Evolutionary conservation across 1,140 invertebrate species (phyloP).

Genomic region (Lineus longissimus): DNA sequence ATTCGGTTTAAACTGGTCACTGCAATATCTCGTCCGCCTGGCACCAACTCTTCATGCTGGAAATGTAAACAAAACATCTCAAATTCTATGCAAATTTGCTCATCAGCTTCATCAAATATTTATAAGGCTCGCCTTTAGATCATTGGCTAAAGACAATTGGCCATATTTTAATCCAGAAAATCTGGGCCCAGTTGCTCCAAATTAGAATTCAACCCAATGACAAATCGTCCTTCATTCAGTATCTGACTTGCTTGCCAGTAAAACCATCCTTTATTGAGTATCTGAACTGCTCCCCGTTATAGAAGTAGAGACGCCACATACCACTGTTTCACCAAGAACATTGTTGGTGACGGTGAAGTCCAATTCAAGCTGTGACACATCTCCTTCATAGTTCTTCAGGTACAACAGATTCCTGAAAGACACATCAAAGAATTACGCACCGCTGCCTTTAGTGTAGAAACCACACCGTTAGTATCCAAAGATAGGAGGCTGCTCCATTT

Average conservation of each 20-base stretch:
- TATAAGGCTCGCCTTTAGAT: not conserved
- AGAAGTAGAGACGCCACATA: conserved; percentile 43
- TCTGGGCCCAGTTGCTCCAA: too few relatives aligned
- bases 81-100: not conserved
- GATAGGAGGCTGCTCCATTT: too few relatives aligned
- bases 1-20: conserved; percentile 89
- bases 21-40: conserved; percentile 79
- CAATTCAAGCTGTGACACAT: conserved; percentile 62
- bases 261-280: too few relatives aligned
- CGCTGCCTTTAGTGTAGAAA: too few relatives aligned
- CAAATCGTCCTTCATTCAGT: too few relatives aligned
- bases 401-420: conserved; percentile 73
- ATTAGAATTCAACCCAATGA: too few relatives aligned
- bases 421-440: conserved; percentile 12
- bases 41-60: conserved; percentile 83
- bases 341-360: conserved; percentile 90
- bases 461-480: too few relatives aligned
- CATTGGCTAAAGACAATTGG: not conserved
- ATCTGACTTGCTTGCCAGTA: too few relatives aligned
- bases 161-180: too few relatives aligned
- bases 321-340: conserved; percentile 83
- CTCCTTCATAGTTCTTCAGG: conserved; percentile 67
- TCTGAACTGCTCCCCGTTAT: too few relatives aligned
- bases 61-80: conserved; percentile 22
- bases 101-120: not conserved